These are phyloP conservation scores for Micromys minutus DNA, from an alignment of 2,113 vertebrate species.

Conservation along the genomic window DNA sequence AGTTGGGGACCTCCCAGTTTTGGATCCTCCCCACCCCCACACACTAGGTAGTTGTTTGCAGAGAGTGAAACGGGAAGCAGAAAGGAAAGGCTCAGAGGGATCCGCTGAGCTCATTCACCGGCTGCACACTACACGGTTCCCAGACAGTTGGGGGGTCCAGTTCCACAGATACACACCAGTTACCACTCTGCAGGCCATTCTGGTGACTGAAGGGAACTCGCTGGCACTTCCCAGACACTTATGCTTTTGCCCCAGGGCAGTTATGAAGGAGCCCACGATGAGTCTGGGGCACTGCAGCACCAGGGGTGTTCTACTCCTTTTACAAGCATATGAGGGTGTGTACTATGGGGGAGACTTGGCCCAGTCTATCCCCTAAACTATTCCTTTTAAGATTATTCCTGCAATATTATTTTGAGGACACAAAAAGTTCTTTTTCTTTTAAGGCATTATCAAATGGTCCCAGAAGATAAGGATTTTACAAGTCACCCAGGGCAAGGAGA, in stretches of 20 bases:
- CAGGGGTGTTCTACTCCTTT: not conserved
- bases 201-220: not conserved
- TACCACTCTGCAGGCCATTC: not conserved
- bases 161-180: not conserved
- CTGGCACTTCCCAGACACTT: not conserved
- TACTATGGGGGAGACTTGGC: not conserved
- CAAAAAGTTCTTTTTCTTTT: constrained; percentile 67
- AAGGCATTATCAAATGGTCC: constrained; percentile 11
- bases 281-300: not conserved
- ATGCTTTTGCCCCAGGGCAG: not conserved
- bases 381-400: not conserved
- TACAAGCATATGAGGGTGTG: not conserved
- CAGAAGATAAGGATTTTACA: constrained; percentile 20
- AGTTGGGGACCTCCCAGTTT: too few species aligned
- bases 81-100: not conserved
- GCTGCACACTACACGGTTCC: not conserved
- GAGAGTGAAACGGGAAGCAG: not conserved
- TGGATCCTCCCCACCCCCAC: not conserved
- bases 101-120: not conserved
- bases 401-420: not conserved
- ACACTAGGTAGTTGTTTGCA: not conserved
- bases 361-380: not conserved
- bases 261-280: not conserved
- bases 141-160: not conserved
- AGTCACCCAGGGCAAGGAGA: not conserved